These are phyloP conservation scores for Dendrocincla tyrannina DNA, from an alignment of 2,797 vertebrate genomes.

Conservation along the genomic window DNA sequence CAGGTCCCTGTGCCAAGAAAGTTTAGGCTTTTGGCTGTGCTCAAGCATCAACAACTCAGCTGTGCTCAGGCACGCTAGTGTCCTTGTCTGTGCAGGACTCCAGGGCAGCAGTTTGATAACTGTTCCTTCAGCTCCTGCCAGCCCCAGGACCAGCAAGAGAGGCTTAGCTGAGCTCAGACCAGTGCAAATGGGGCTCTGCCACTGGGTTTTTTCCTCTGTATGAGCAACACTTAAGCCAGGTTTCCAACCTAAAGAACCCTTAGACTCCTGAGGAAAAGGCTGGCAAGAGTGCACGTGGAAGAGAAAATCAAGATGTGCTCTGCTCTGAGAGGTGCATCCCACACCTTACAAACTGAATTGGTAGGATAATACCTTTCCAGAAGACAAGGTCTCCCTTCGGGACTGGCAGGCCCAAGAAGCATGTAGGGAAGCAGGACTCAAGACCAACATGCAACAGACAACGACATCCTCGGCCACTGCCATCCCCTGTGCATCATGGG, in stretches of 20 bases:
- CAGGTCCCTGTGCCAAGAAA: constrained; percentile 30
- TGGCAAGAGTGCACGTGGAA: neutral
- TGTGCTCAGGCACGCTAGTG: neutral
- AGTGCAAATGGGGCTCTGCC: neutral
- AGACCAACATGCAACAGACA: rapidly evolving
- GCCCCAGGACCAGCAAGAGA: neutral
- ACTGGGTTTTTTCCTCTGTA: neutral
- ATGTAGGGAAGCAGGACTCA: neutral
- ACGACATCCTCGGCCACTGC: neutral
- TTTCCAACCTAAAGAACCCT: neutral
- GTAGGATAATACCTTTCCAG: neutral
- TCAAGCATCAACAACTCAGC: neutral
- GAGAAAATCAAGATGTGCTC: neutral
- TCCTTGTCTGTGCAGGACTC: neutral
- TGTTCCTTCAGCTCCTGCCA: neutral
- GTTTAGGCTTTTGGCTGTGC: constrained; percentile 4
- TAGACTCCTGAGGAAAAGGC: neutral
- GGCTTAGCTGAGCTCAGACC: neutral
- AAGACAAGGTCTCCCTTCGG: neutral
- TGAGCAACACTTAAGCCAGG: neutral
- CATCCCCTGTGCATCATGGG: rapidly evolving
- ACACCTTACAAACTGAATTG: rapidly evolving
- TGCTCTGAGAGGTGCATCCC: neutral
- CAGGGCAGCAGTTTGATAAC: neutral
- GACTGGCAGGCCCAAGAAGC: neutral